Evolutionary conservation across 2,888 invertebrate genomes (phyloP), one percentile per base, ranked within the genome.

Genomic region (Chrysopilus asiliformis): DNA sequence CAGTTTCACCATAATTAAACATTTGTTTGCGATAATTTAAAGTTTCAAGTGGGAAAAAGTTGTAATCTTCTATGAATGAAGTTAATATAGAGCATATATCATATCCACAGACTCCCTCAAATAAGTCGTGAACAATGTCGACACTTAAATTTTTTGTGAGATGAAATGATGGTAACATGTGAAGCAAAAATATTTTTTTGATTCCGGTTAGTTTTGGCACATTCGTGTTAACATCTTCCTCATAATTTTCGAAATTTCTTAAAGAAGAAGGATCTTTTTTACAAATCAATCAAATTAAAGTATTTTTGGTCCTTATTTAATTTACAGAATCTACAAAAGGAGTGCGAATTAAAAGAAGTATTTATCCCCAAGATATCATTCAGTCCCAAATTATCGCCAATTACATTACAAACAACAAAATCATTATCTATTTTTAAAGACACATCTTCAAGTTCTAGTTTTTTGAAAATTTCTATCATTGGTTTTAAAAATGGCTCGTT

Each of bases 251-350:
- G 15, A n/a, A n/a, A 17, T 19, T 40, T 27, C 40, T 17, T 28
- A 40, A 28, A 20, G 8, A 13, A 18, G 22, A 10, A 5, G 17
- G 13, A 22, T 28, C 17, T 29, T 40, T 36, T 12, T 10, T n/a
- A 17, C 8, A 24, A 7, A 8, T 9, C 17, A 10, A 9, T 2
- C 25, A 7, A 32, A 24, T 20, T 17, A 9, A 9, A 28, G 20
- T 15, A 29, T 36, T 40, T 3, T 17, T 13, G 10, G n/a, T n/a
- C n/a, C n/a, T n/a, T n/a, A n/a, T n/a, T n/a, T n/a, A 32, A 18
- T 36, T 34, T 36, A 20, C 36, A 40, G 30, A 38, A 40, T 15
- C 40, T 20, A 34, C 40, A 40, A 30, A n/a, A n/a, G n/a, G 24
- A 40, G 9, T 16, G 29, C n/a, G 36, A 18, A 15, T 24, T 30